Percentiles rank a stretch among this genome's conserved stretches.
phyloP scores from a whole-genome alignment of 2,797 vertebrate genomes.

The Darevskia mixta region DNA sequence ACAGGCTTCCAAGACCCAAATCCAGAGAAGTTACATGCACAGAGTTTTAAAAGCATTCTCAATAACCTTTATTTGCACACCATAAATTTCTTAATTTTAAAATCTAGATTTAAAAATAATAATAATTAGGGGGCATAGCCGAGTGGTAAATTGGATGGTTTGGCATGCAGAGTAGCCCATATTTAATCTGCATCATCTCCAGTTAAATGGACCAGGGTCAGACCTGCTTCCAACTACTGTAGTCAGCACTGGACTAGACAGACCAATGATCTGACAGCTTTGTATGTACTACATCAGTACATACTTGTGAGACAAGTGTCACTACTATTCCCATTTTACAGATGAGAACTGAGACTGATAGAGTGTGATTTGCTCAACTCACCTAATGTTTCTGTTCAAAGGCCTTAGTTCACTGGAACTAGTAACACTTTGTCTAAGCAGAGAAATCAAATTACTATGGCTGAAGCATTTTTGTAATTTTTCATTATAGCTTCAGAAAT shows the following conservation, averaged over 20 bases:
- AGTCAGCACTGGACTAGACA: neutral
- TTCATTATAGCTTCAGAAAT: slow-evolving; percentile 58
- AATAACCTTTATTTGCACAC: slow-evolving; percentile 44
- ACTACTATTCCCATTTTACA: neutral
- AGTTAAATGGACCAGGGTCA: neutral
- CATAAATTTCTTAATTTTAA: slow-evolving; percentile 40
- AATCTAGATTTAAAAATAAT: neutral
- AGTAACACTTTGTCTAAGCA: neutral
- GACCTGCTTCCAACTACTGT: neutral
- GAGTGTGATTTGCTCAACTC: neutral
- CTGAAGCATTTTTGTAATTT: slow-evolving; percentile 62
- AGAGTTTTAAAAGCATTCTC: slow-evolving; percentile 24
- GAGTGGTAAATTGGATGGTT: neutral
- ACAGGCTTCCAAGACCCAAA: slow-evolving; percentile 36
- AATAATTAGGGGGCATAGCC: neutral
- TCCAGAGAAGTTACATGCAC: slow-evolving; percentile 32
- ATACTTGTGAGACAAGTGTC: neutral
- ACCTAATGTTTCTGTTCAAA: neutral
- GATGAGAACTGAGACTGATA: neutral
- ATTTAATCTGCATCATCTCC: neutral
- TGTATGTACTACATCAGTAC: neutral
- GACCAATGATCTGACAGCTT: slow-evolving; percentile 1
- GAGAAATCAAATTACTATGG: slow-evolving; percentile 66
- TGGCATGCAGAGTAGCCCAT: neutral
- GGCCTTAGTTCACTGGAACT: neutral